Conservation (phyloP, 2,888 invertebrate species). For the Apodemia duryi region DNA sequence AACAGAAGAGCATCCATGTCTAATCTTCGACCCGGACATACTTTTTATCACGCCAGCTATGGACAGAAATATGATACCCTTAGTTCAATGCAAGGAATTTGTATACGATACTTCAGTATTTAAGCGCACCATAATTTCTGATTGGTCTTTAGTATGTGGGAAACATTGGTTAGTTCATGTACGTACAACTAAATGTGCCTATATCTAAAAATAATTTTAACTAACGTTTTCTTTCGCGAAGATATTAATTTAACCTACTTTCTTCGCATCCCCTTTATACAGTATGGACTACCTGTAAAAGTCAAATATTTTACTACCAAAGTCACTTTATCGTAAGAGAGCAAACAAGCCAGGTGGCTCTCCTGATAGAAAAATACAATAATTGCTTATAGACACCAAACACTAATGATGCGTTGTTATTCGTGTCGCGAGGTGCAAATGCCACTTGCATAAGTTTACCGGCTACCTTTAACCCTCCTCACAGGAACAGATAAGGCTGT, state of each 20-base stretch:
- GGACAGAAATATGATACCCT: constrained; percentile 48
- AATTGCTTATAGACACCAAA: too few relatives aligned
- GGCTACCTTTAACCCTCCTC: too few relatives aligned
- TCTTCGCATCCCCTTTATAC: too few relatives aligned
- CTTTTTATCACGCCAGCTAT: constrained; percentile 42
- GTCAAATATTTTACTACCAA: too few relatives aligned
- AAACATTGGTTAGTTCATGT: constrained; percentile 76
- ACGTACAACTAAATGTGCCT: constrained; percentile 28
- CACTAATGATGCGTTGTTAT: too few relatives aligned
- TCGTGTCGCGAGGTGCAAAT: too few relatives aligned
- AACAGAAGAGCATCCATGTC: constrained; percentile 59
- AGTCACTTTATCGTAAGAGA: too few relatives aligned
- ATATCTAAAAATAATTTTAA: neutral
- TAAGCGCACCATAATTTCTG: constrained; percentile 81
- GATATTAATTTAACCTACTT: constrained; percentile 22
- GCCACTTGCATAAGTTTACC: too few relatives aligned
- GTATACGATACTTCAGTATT: constrained; percentile 80
- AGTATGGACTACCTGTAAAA: too few relatives aligned
- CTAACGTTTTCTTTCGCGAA: neutral
- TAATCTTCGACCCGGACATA: constrained; percentile 63
- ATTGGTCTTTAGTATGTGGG: constrained; percentile 83
- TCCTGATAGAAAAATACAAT: too few relatives aligned
- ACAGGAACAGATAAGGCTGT: too few relatives aligned
- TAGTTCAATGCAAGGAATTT: constrained; percentile 55
- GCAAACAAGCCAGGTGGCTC: too few relatives aligned